Percentiles rank a stretch among this genome's conserved stretches.
phyloP scores from a whole-genome alignment of 2,888 invertebrate species.

The Orthosia gracilis region DNA sequence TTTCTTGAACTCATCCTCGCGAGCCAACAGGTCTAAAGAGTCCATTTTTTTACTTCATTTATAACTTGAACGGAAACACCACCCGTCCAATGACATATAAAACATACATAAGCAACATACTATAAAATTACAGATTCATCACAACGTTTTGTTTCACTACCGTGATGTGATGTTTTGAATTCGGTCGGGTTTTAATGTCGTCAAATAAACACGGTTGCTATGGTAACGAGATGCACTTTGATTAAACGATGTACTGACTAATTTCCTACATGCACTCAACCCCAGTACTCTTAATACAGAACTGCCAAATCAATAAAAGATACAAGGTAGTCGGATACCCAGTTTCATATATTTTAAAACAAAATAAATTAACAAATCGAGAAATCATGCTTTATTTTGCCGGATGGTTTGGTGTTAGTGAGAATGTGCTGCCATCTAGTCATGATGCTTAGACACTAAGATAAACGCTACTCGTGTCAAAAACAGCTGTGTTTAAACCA shows the following conservation, averaged over 20 bases:
- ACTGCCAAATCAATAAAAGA: rapidly evolving
- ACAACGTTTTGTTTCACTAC: background rate
- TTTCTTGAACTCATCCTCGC: conserved; percentile 87
- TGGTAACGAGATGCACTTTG: conserved; percentile 70
- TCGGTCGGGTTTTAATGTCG: conserved; percentile 64
- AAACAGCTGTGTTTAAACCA: conserved; percentile 88
- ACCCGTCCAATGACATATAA: conserved; percentile 30
- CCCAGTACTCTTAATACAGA: conserved; percentile 19
- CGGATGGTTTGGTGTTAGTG: conserved; percentile 74
- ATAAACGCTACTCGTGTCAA: conserved; percentile 76
- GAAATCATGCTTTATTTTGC: background rate
- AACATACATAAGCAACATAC: background rate
- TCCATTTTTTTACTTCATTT: conserved; percentile 77
- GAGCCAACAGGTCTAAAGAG: conserved; percentile 82
- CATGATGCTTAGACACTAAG: conserved; percentile 37
- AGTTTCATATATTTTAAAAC: background rate
- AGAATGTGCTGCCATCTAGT: conserved; percentile 80
- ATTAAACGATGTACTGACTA: conserved; percentile 60
- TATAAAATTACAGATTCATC: conserved; percentile 1
- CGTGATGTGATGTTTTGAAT: conserved; percentile 35
- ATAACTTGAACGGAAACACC: conserved; percentile 29
- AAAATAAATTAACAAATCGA: background rate
- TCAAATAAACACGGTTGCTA: conserved; percentile 76
- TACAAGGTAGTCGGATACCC: rapidly evolving
- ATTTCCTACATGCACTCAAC: conserved; percentile 38